phyloP scores from a whole-genome alignment of 2,113 vertebrate species.

The Macrotis lagotis region DNA sequence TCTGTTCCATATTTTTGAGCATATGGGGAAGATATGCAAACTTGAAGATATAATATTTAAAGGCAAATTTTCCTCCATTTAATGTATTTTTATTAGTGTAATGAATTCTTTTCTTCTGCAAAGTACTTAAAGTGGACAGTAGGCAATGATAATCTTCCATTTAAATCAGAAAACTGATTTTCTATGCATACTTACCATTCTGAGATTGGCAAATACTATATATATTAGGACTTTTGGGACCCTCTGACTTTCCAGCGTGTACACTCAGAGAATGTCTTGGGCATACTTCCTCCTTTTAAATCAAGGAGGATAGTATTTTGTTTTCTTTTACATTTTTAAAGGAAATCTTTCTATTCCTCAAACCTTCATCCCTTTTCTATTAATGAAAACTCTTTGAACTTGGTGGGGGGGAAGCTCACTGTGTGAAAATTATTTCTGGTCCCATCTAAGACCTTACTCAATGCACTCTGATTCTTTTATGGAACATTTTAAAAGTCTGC shows the following conservation, averaged over 20 bases:
- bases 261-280: conserved; percentile 63
- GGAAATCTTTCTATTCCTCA: conserved; percentile 40
- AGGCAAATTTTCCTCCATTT: background rate
- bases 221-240: background rate
- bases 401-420: background rate
- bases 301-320: conserved; percentile 27
- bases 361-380: background rate
- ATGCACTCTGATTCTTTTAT: conserved; percentile 49
- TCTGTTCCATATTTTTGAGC: background rate
- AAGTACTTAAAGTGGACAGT: conserved; percentile 29
- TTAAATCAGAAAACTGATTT: conserved; percentile 72
- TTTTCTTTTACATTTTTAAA: conserved; percentile 55
- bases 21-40: background rate
- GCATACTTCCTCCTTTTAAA: conserved; percentile 26
- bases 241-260: conserved; percentile 13
- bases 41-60: background rate
- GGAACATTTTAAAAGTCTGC: conserved; percentile 39
- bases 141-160: conserved; percentile 48
- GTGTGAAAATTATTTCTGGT: conserved; percentile 24
- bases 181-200: conserved; percentile 52
- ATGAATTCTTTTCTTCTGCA: conserved; percentile 56
- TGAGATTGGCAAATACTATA: conserved; percentile 59
- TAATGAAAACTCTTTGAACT: conserved; percentile 15
- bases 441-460: conserved; percentile 40
- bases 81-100: conserved; percentile 16